These are phyloP conservation scores for Pristiophorus japonicus DNA, from an alignment of 2,113 vertebrate genomes.

Conservation along the genomic window DNA sequence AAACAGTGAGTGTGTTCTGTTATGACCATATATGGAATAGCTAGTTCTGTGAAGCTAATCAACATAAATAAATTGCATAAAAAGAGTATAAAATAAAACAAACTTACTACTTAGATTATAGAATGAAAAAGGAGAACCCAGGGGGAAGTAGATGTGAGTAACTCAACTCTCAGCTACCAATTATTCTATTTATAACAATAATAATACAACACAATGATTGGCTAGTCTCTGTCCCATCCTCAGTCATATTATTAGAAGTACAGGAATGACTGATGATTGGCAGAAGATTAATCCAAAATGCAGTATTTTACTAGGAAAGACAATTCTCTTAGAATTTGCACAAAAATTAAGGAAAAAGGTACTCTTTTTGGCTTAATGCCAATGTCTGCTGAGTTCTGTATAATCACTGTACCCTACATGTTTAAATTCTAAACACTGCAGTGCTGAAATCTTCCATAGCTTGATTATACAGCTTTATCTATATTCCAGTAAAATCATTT, in stretches of 20 bases:
- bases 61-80: not conserved
- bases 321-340: not conserved
- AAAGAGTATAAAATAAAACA: not conserved
- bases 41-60: not conserved
- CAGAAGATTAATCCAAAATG: slow-evolving; percentile 18
- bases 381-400: not conserved
- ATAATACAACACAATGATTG: not conserved
- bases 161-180: not conserved
- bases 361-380: not conserved
- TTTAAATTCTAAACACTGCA: not conserved
- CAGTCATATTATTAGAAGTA: not conserved
- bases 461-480: slow-evolving; percentile 27
- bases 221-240: not conserved
- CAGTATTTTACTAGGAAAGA: not conserved
- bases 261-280: not conserved
- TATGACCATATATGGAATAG: not conserved
- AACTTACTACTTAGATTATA: not conserved
- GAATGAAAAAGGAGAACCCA: not conserved
- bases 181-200: not conserved
- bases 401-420: not conserved
- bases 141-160: not conserved
- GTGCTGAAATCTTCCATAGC: not conserved
- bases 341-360: not conserved
- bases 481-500: slow-evolving; percentile 9
- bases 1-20: not conserved